Percentiles rank a stretch among this genome's conserved stretches.
These are phyloP conservation scores for Adelges cooleyi DNA, from an alignment of 1,140 invertebrate genomes.

Conservation along the genomic window DNA sequence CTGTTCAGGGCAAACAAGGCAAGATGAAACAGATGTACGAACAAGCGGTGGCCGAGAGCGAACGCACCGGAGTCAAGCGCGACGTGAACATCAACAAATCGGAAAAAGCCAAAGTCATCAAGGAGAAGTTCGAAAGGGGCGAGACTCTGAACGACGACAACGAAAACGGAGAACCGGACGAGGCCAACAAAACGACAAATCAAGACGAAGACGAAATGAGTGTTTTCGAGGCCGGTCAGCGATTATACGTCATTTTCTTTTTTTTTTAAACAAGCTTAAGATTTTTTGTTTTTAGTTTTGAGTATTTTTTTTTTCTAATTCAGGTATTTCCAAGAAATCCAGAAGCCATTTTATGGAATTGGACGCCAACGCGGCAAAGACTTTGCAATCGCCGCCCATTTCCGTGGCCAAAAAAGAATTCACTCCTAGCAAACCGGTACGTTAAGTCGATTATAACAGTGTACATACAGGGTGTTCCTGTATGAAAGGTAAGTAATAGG, in stretches of 20 bases:
- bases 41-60: conserved; percentile 70
- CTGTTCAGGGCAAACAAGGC: conserved; percentile 65
- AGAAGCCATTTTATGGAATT: conserved; percentile 73
- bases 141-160: conserved; percentile 43
- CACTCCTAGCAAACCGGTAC: conserved; percentile 3
- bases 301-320: background rate
- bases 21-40: conserved; percentile 87
- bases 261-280: no score
- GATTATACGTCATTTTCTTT: no score
- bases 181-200: conserved; percentile 39
- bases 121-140: conserved; percentile 73
- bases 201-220: conserved; percentile 58
- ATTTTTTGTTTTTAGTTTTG: background rate
- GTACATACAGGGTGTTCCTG: no score
- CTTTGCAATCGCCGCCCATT: background rate
- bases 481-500: no score
- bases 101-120: conserved; percentile 56
- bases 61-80: conserved; percentile 48
- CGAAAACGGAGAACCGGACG: conserved; percentile 43
- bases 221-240: conserved; percentile 67
- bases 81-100: conserved; percentile 40
- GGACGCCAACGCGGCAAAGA: conserved; percentile 45
- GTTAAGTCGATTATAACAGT: no score
- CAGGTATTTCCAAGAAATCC: conserved; percentile 75
- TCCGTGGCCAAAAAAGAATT: conserved; percentile 3